Evolutionary conservation across 2,113 vertebrate genomes (phyloP).

Genomic region (Falco punctatus): DNA sequence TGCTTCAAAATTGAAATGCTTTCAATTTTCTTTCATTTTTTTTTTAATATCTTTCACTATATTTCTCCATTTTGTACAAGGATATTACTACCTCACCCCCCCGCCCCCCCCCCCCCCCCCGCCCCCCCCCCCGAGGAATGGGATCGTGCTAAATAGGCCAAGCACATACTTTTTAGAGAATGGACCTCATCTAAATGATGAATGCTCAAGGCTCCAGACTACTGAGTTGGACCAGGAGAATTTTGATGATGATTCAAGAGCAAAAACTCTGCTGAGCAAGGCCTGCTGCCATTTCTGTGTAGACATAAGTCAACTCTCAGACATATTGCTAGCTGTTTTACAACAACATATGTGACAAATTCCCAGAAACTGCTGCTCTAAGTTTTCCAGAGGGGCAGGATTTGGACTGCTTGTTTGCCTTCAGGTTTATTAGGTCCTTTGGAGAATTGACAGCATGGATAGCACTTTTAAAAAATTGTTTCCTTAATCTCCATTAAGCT

Average conservation of each 20-base stretch:
- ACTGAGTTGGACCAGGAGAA: not conserved
- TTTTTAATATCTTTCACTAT: not conserved
- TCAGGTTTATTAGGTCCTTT: not conserved
- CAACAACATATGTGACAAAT: not conserved
- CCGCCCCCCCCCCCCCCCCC: too few species aligned
- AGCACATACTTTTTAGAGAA: not conserved
- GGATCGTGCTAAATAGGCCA: not conserved
- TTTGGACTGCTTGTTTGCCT: not conserved
- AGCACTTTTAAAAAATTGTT: not conserved
- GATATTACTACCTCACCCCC: not conserved
- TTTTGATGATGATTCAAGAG: not conserved
- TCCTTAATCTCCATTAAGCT: not conserved
- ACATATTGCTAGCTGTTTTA: not conserved
- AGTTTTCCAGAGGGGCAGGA: not conserved
- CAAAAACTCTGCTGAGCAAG: not conserved
- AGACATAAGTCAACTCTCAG: not conserved
- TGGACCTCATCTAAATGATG: not conserved
- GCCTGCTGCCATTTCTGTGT: not conserved
- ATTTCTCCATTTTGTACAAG: not conserved
- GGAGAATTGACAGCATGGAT: not conserved
- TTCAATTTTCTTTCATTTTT: too few species aligned
- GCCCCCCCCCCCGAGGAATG: fast-evolving
- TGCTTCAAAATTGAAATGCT: not conserved
- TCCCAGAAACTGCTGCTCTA: not conserved
- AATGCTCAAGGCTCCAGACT: not conserved